Percentiles rank a stretch among this genome's conserved stretches.
phyloP scores from a whole-genome alignment of 2,797 vertebrate species.

The Oophaga sylvatica region DNA sequence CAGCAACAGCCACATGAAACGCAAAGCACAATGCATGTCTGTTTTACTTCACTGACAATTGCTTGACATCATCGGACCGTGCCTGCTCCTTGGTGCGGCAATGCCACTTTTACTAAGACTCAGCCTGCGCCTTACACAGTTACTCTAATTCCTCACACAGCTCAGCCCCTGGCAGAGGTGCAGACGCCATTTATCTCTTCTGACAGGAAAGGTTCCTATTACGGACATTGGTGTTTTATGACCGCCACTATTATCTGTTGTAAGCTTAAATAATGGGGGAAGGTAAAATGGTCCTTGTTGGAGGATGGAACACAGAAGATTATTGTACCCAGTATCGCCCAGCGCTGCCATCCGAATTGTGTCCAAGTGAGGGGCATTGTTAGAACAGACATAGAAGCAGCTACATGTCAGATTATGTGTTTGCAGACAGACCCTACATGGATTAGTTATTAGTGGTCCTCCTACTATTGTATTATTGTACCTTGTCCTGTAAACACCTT shows the following conservation, averaged over 20 bases:
- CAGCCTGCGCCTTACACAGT: constrained; percentile 24
- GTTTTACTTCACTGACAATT: constrained; percentile 39
- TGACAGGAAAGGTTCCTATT: constrained; percentile 20
- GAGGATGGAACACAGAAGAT: not conserved
- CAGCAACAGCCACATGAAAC: not conserved
- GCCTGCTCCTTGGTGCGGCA: constrained; percentile 30
- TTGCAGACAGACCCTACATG: too few species aligned
- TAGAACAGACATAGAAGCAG: too few species aligned
- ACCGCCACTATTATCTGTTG: not conserved
- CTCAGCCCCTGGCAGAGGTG: constrained; percentile 25
- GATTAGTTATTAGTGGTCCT: too few species aligned
- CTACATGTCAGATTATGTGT: too few species aligned
- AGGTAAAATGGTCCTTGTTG: not conserved
- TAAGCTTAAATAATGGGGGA: not conserved
- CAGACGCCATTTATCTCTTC: constrained; percentile 19
- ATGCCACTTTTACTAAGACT: constrained; percentile 33
- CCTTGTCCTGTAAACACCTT: too few species aligned
- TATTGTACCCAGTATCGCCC: not conserved
- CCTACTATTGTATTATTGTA: too few species aligned
- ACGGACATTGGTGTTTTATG: not conserved
- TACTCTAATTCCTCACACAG: constrained; percentile 20
- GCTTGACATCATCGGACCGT: constrained; percentile 45
- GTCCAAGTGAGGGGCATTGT: not conserved
- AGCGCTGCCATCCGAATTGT: not conserved
- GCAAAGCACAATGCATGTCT: constrained; percentile 35